Evolutionary conservation across 1,140 invertebrate species (phyloP).

Genomic region (Apis cerana): DNA sequence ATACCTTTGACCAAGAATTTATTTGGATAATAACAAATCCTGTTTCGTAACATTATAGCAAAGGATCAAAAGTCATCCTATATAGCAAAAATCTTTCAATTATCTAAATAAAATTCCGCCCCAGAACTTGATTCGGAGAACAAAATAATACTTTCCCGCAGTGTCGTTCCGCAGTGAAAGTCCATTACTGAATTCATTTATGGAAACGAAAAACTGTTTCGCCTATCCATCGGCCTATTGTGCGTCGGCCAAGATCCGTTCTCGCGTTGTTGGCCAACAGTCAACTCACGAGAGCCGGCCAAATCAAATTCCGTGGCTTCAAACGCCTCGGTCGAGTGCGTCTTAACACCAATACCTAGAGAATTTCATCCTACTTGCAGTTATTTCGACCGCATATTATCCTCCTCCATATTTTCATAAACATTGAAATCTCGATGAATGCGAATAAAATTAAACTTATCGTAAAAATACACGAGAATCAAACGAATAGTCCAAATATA

Average conservation of each 20-base stretch:
- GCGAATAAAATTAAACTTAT: no score
- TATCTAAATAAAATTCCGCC: not conserved
- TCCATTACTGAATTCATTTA: not conserved
- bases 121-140: not conserved
- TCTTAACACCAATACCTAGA: not conserved
- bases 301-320: slow-evolving; percentile 10
- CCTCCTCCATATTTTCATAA: no score
- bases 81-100: not conserved
- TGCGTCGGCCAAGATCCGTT: slow-evolving; percentile 11
- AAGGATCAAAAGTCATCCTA: not conserved
- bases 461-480: no score
- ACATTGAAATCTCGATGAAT: no score
- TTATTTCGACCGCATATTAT: no score
- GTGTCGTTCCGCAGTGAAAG: slow-evolving; percentile 7
- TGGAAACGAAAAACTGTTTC: not conserved
- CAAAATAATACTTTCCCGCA: not conserved
- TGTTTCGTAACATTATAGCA: not conserved
- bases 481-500: no score
- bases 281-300: slow-evolving; percentile 4
- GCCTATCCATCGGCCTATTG: slow-evolving; percentile 5
- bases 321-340: not conserved
- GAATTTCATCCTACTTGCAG: no score
- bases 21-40: not conserved
- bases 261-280: not conserved
- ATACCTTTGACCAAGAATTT: not conserved